phyloP scores from a whole-genome alignment of 2,888 invertebrate genomes.

The Epinotia ramella region DNA sequence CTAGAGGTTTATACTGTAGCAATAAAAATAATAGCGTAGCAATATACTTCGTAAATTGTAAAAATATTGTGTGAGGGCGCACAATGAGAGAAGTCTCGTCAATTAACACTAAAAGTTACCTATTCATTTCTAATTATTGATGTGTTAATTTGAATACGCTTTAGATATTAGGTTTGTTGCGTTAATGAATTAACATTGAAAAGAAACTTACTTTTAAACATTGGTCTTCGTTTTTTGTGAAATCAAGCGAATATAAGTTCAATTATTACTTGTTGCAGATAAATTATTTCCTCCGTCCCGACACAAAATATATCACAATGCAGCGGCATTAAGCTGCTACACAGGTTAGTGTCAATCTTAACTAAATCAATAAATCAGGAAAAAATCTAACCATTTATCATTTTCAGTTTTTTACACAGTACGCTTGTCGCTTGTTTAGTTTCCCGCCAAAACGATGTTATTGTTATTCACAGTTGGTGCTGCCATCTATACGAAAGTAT shows the following conservation, averaged over 20 bases:
- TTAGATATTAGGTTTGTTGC: background rate
- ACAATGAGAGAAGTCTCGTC: slow-evolving; percentile 1
- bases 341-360: slow-evolving; percentile 59
- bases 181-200: background rate
- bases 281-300: slow-evolving; percentile 48
- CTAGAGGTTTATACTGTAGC: background rate
- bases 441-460: slow-evolving; percentile 39
- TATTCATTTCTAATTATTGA: slow-evolving; percentile 5
- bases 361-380: background rate
- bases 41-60: slow-evolving; percentile 6
- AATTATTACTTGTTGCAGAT: slow-evolving; percentile 55
- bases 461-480: slow-evolving; percentile 39
- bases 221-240: background rate
- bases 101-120: slow-evolving; percentile 24
- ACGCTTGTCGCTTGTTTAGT: slow-evolving; percentile 1
- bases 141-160: slow-evolving; percentile 18
- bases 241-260: background rate
- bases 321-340: slow-evolving; percentile 83
- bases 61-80: background rate
- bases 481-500: slow-evolving; percentile 65
- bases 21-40: too few species aligned
- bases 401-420: background rate
- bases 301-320: slow-evolving; percentile 63
- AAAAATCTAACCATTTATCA: background rate
- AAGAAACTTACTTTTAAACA: slow-evolving; percentile 7